These are phyloP conservation scores for Gasterosteus aculeatus DNA, from an alignment of 2,113 vertebrate genomes.

Conservation along the genomic window DNA sequence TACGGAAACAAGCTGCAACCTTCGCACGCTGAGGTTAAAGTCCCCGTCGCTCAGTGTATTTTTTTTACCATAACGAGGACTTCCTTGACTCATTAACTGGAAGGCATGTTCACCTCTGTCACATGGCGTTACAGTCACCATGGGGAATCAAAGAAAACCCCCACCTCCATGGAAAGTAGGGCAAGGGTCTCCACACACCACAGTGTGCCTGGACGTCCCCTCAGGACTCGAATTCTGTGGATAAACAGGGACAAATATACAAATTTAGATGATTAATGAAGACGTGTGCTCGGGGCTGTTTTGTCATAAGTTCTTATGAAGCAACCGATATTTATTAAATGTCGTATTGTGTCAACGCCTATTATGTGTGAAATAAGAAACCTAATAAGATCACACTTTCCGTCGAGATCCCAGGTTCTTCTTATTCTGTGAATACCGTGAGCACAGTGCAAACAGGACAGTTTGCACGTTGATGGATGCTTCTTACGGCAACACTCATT, in stretches of 20 bases:
- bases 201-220: not conserved
- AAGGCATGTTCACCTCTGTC: slow-evolving; percentile 68
- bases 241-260: slow-evolving; percentile 13
- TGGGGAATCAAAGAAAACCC: slow-evolving; percentile 18
- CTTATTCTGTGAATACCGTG: no score
- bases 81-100: slow-evolving; percentile 59
- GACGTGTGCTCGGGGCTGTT: not conserved
- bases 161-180: not conserved
- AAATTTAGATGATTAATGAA: slow-evolving; percentile 16
- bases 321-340: slow-evolving; percentile 23
- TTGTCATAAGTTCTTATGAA: slow-evolving; percentile 31
- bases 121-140: slow-evolving; percentile 59
- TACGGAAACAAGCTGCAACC: not conserved
- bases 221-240: slow-evolving; percentile 35
- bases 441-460: no score
- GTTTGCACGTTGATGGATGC: no score
- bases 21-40: slow-evolving; percentile 6
- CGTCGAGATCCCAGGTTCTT: no score
- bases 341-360: not conserved
- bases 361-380: not conserved
- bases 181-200: slow-evolving; percentile 13
- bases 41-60: slow-evolving; percentile 18
- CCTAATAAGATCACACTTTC: not conserved
- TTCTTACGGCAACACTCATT: no score
- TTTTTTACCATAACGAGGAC: slow-evolving; percentile 47